Conservation (phyloP, 2,113 vertebrate species). For the Platichthys flesus region DNA sequence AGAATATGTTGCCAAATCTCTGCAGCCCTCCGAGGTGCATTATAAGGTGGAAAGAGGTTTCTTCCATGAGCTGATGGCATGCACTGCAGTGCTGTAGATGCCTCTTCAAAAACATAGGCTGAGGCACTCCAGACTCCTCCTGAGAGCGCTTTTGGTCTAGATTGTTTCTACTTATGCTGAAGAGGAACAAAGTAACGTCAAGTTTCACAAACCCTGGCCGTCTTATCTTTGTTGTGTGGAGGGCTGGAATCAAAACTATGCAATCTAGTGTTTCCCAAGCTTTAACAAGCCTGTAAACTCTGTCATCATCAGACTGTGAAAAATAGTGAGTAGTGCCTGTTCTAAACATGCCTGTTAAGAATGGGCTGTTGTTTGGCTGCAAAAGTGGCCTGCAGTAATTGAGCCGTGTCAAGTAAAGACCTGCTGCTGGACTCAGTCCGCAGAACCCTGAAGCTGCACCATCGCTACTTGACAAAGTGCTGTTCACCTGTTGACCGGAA, state of each 20-base stretch:
- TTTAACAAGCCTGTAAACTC: slow-evolving; percentile 33
- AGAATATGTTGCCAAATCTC: slow-evolving; percentile 22
- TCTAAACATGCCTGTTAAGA: not conserved
- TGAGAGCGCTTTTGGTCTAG: slow-evolving; percentile 28
- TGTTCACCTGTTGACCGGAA: too few relatives aligned
- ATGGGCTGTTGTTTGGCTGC: not conserved
- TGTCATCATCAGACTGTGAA: slow-evolving; percentile 18
- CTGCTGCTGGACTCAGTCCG: too few relatives aligned
- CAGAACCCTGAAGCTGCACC: too few relatives aligned
- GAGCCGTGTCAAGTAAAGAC: too few relatives aligned
- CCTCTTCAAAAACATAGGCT: slow-evolving; percentile 24
- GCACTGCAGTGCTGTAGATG: slow-evolving; percentile 12
- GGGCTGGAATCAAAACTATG: slow-evolving; percentile 5
- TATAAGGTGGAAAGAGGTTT: slow-evolving; percentile 38
- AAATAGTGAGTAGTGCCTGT: not conserved
- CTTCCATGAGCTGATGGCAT: slow-evolving; percentile 24
- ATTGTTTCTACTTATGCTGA: slow-evolving; percentile 9
- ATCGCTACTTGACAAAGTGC: too few relatives aligned
- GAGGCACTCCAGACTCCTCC: slow-evolving; percentile 9
- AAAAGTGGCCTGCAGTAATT: too few relatives aligned
- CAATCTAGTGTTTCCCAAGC: slow-evolving; percentile 6
- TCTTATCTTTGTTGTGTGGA: slow-evolving; percentile 26
- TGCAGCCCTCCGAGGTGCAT: slow-evolving; percentile 15
- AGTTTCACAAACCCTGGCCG: not conserved
- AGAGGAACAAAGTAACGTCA: slow-evolving; percentile 16